A percentile compares a stretch with the other conserved stretches of the same genome.
These are phyloP conservation scores for Takifugu rubripes DNA, from an alignment of 2,797 vertebrate genomes.

Conservation along the genomic window DNA sequence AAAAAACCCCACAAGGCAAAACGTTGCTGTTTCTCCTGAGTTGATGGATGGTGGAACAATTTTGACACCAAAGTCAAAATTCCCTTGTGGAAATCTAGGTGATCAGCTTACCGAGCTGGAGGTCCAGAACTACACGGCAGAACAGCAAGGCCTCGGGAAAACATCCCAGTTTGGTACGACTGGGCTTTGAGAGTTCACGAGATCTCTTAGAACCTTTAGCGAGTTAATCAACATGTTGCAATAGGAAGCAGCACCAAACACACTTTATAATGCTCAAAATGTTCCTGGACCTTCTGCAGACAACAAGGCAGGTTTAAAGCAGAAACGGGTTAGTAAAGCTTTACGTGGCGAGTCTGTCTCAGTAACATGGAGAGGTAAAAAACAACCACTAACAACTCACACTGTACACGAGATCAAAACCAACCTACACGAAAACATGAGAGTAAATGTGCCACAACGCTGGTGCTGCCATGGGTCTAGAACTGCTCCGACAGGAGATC, in stretches of 20 bases:
- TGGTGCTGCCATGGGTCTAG: slow-evolving; percentile 53
- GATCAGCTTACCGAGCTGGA: slow-evolving; percentile 2
- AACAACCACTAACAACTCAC: slow-evolving; percentile 59
- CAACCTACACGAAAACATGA: slow-evolving; percentile 51
- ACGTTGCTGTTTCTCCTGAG: slow-evolving; percentile 31
- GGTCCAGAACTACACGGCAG: slow-evolving; percentile 27
- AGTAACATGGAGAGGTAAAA: slow-evolving; percentile 41
- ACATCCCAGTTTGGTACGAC: slow-evolving; percentile 25
- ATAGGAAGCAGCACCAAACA: slow-evolving; percentile 18
- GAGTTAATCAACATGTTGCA: slow-evolving; percentile 13
- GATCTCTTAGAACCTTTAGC: slow-evolving; percentile 11
- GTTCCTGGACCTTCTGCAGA: neutral
- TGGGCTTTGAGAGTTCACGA: slow-evolving; percentile 13
- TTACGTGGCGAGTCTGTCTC: slow-evolving; percentile 36
- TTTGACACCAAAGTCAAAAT: slow-evolving; percentile 4
- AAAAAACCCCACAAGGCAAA: slow-evolving; percentile 18
- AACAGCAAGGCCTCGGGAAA: slow-evolving; percentile 7
- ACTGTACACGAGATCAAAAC: slow-evolving; percentile 73
- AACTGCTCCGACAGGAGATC: slow-evolving; percentile 93
- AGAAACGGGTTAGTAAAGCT: slow-evolving; percentile 44
- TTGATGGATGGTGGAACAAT: slow-evolving; percentile 13
- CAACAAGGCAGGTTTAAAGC: slow-evolving; percentile 40
- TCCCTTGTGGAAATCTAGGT: neutral
- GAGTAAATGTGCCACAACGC: slow-evolving; percentile 19
- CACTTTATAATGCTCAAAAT: neutral